Evolutionary conservation across 2,113 vertebrate genomes (phyloP), one percentile per base, ranked within the genome.

Genomic region (Melanostigma gelatinosum): DNA sequence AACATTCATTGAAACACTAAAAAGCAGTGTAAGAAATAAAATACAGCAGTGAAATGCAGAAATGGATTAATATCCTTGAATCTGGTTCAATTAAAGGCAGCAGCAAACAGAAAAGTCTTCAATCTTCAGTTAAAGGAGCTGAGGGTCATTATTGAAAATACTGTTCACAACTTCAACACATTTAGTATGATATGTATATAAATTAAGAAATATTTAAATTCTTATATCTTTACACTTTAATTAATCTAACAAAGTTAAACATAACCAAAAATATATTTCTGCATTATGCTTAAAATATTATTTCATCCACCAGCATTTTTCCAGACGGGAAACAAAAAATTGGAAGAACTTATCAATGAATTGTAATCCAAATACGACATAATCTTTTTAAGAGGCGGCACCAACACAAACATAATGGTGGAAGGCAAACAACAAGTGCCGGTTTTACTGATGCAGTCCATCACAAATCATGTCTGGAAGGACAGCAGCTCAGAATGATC

Each of bases 401-500:
- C 3, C 6, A 22, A 46, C 20, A 55, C 29, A 46, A 36, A 57
- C 29, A 22, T 6, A 15, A 36, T 16, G 24, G 18, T 10, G 4
- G 15, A 38, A 44, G 34, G 24, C 18, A 55, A 55, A 54, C 24
- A 57, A 3, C 42, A 8, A 74, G 38, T 5, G 64, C 29, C 24
- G 29, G 0, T 29, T 75, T 75, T 5, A 65, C 40, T 24, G 34
- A 62, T 54, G 24, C 18, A 16, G 55, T 36, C n/a, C 13, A 7
- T 24, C 52, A 66, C 50, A 50, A 52, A 60, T 34, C 55, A 34
- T 44, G 4, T 24, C 36, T 52, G 6, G 50, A 24, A 65, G 24
- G 61, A 67, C 40, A 71, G 24, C 48, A 46, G 62, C 67, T 66
- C 32, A 42, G 11, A 71, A 42, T 32, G 6, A 57, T 65, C 13